Percentiles rank a stretch among this genome's conserved stretches.
phyloP scores from a whole-genome alignment of 2,797 vertebrate species.

The Halcyon smyrnensis region DNA sequence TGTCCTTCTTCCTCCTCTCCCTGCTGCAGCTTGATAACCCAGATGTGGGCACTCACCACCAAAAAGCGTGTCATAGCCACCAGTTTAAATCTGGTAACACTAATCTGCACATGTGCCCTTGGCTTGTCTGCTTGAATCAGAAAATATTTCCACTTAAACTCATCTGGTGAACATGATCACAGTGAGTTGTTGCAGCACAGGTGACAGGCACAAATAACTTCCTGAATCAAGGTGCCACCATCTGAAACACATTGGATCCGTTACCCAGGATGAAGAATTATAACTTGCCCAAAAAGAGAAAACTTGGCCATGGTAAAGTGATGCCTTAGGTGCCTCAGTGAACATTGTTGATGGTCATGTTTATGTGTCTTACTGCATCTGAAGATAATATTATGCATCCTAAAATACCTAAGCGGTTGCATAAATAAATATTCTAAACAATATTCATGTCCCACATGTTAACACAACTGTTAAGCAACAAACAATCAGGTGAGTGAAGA shows the following conservation, averaged over 20 bases:
- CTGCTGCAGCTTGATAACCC: not conserved
- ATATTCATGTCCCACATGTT: not conserved
- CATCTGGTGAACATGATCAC: not conserved
- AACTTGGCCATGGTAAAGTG: not conserved
- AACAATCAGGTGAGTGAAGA: not conserved
- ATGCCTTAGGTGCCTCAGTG: not conserved
- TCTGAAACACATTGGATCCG: fast-evolving
- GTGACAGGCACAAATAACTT: not conserved
- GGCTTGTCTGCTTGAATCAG: not conserved
- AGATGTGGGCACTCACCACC: not conserved
- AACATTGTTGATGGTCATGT: not conserved
- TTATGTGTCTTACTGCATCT: not conserved
- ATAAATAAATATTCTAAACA: not conserved
- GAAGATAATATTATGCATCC: not conserved
- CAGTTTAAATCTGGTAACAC: not conserved
- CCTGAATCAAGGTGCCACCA: fast-evolving
- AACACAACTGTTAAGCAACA: not conserved
- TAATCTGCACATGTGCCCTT: fast-evolving
- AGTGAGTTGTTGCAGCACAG: not conserved
- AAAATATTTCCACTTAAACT: not conserved
- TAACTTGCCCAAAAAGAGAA: not conserved
- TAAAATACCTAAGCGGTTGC: not conserved
- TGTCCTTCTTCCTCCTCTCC: not conserved
- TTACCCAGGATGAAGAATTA: not conserved
- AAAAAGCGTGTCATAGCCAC: fast-evolving